phyloP scores from a whole-genome alignment of 1,140 invertebrate species.

The Drosophila ironensis region DNA sequence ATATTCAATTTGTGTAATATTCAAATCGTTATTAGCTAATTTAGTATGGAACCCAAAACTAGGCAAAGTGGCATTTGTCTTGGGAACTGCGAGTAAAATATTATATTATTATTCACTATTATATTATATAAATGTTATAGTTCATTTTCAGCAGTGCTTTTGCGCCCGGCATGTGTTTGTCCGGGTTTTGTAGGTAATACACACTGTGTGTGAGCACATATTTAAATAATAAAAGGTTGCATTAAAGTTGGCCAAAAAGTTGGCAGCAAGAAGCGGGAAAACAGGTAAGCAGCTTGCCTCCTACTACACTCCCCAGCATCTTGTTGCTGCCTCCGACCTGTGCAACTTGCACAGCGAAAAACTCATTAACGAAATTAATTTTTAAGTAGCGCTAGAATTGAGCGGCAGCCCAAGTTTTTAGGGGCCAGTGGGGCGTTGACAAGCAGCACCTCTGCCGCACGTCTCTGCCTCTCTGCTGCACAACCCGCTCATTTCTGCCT shows the following conservation, averaged over 20 bases:
- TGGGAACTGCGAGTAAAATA: too few species aligned
- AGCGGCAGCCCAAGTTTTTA: constrained; percentile 66
- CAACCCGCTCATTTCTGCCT: too few species aligned
- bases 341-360: constrained; percentile 55
- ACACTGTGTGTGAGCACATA: constrained; percentile 6
- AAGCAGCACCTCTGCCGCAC: constrained; percentile 33
- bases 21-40: too few species aligned
- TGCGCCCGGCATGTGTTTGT: neutral
- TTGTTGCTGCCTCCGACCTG: constrained; percentile 2
- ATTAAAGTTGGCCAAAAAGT: constrained; percentile 47
- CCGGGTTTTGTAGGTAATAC: too few species aligned
- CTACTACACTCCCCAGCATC: neutral
- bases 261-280: constrained; percentile 20
- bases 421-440: constrained; percentile 43
- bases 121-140: neutral
- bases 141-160: neutral
- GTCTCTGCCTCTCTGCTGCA: neutral
- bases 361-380: constrained; percentile 81
- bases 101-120: neutral
- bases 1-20: too few species aligned
- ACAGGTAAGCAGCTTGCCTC: constrained; percentile 62
- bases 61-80: too few species aligned
- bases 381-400: constrained; percentile 74
- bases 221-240: constrained; percentile 39
- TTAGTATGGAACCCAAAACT: too few species aligned